Evolutionary conservation across 2,797 vertebrate species (phyloP).

Genomic region (Alauda arvensis): DNA sequence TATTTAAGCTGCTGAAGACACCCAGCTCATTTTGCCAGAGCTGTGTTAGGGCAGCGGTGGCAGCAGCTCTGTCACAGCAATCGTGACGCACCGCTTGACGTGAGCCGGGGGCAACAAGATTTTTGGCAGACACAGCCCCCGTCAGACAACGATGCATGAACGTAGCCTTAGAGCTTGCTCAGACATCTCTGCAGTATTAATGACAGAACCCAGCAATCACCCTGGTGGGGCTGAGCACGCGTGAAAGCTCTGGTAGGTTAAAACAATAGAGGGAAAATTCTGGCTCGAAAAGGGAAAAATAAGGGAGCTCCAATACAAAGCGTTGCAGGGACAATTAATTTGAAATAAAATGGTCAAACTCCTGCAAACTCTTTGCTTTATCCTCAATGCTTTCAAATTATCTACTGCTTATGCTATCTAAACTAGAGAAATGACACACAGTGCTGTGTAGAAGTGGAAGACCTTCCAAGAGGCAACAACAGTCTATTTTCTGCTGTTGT

Average conservation of each 20-base stretch:
- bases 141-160: slow-evolving; percentile 6
- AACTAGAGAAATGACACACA: background rate
- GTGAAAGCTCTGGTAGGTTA: background rate
- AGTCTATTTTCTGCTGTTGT: background rate
- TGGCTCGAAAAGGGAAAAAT: background rate
- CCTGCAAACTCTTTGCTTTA: background rate
- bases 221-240: background rate
- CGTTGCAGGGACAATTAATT: background rate
- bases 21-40: background rate
- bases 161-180: slow-evolving; percentile 4
- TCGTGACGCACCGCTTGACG: background rate
- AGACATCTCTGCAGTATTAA: slow-evolving; percentile 17
- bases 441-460: background rate
- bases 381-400: background rate
- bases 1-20: background rate
- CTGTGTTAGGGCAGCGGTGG: background rate
- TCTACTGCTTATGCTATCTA: background rate
- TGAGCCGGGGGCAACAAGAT: background rate
- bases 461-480: background rate
- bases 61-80: slow-evolving; percentile 18
- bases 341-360: background rate
- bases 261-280: background rate
- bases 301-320: background rate
- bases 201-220: slow-evolving; percentile 13
- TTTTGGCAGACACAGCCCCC: background rate